These are phyloP conservation scores for Cheilosia grossa DNA, from an alignment of 2,888 invertebrate species.

Conservation along the genomic window DNA sequence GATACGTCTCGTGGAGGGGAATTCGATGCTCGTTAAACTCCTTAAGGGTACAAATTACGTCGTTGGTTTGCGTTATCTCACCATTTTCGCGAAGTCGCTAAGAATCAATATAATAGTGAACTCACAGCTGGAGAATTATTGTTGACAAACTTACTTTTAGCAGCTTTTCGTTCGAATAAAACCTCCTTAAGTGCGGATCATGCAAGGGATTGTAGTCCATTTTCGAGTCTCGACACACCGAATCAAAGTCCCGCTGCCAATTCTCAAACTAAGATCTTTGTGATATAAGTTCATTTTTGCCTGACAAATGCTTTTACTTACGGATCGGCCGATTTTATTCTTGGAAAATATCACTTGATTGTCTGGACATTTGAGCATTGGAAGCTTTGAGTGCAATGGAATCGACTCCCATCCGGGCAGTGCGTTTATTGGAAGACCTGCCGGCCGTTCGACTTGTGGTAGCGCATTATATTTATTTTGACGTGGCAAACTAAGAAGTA, in stretches of 20 bases:
- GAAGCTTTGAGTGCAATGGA: conserved; percentile 81
- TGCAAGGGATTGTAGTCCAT: conserved; percentile 85
- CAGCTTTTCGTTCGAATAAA: conserved; percentile 83
- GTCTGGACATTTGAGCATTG: conserved; percentile 82
- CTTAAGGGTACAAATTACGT: conserved; percentile 86
- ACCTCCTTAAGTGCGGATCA: conserved; percentile 85
- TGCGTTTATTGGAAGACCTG: conserved; percentile 81
- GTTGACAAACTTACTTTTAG: conserved; percentile 76
- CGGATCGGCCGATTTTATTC: conserved; percentile 81
- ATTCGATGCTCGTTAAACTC: conserved; percentile 87
- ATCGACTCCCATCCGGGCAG: conserved; percentile 82
- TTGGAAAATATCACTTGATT: conserved; percentile 82
- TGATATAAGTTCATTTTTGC: neutral
- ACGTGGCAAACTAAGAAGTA: conserved; percentile 27
- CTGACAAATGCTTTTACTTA: conserved; percentile 64
- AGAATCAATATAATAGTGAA: conserved; percentile 77
- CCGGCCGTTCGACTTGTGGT: conserved; percentile 45
- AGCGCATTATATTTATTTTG: conserved; percentile 31
- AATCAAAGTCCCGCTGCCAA: conserved; percentile 79
- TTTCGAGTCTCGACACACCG: conserved; percentile 77
- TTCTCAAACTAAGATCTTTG: conserved; percentile 76
- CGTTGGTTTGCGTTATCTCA: conserved; percentile 85
- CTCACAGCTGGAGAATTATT: neutral
- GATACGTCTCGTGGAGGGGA: conserved; percentile 85
- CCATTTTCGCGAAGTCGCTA: conserved; percentile 84